Evolutionary conservation across 1,140 invertebrate genomes (phyloP).

Genomic region (Ctenoplectra terminalis): DNA sequence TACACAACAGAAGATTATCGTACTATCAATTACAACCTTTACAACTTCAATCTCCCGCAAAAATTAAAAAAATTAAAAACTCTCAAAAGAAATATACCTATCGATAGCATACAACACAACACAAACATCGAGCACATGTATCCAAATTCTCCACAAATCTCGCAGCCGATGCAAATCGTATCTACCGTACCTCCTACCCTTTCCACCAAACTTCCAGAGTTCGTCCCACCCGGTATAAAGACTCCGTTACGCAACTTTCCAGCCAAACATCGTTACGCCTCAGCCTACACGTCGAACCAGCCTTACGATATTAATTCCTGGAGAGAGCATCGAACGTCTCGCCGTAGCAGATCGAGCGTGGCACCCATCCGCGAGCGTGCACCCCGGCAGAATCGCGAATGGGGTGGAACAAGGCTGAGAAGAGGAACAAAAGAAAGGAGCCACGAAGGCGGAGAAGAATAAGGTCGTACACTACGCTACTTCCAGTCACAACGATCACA

Average conservation of each 20-base stretch:
- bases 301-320: neutral
- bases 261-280: neutral
- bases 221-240: neutral
- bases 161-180: no score
- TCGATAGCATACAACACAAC: no score
- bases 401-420: no score
- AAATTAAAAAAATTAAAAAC: no score
- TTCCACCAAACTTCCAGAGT: no score
- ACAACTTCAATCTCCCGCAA: no score
- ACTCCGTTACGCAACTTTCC: neutral
- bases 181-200: neutral
- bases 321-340: neutral
- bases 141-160: no score
- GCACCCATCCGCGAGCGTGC: neutral
- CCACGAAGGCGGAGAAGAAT: constrained; percentile 21
- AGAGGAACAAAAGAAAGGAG: neutral
- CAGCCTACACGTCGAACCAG: neutral
- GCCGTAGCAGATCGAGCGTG: neutral
- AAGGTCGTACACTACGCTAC: neutral
- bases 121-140: no score
- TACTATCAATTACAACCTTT: no score
- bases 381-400: neutral
- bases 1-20: no score
- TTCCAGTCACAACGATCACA: neutral
- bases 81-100: no score